phyloP scores from a whole-genome alignment of 2,797 vertebrate genomes.

The Crocodylus rhombifer region DNA sequence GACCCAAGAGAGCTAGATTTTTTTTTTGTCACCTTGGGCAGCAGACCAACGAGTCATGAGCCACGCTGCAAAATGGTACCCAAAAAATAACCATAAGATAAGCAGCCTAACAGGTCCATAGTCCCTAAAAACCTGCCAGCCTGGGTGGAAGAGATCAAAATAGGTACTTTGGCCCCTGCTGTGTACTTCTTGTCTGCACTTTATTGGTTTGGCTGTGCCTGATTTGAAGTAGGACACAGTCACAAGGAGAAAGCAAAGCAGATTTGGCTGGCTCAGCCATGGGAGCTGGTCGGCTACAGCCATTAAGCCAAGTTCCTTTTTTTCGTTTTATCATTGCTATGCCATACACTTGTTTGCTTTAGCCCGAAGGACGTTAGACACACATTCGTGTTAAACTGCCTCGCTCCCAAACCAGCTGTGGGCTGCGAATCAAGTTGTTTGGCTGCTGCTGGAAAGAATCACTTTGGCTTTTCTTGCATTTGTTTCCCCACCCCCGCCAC shows the following conservation, averaged over 20 bases:
- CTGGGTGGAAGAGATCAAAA: background rate
- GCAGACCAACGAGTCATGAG: background rate
- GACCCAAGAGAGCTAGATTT: background rate
- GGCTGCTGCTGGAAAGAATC: background rate
- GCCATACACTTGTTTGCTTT: background rate
- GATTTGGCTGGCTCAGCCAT: background rate
- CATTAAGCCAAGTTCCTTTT: background rate
- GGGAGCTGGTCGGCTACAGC: background rate
- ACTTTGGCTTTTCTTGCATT: background rate
- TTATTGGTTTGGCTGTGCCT: background rate
- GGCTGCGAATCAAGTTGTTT: background rate
- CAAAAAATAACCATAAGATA: background rate
- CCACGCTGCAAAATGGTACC: background rate
- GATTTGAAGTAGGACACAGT: background rate
- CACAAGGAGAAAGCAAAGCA: background rate
- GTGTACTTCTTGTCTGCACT: background rate
- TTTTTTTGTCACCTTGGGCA: accelerated
- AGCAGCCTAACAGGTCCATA: accelerated
- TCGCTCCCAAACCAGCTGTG: background rate
- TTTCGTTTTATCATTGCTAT: background rate
- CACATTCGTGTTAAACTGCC: background rate
- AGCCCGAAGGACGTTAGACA: background rate
- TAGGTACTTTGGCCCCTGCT: background rate
- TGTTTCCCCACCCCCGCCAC: background rate
- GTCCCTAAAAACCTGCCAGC: background rate